Evolutionary conservation across 2,113 vertebrate species (phyloP), one percentile per base, ranked within the genome.

Genomic region (Pionites leucogaster): DNA sequence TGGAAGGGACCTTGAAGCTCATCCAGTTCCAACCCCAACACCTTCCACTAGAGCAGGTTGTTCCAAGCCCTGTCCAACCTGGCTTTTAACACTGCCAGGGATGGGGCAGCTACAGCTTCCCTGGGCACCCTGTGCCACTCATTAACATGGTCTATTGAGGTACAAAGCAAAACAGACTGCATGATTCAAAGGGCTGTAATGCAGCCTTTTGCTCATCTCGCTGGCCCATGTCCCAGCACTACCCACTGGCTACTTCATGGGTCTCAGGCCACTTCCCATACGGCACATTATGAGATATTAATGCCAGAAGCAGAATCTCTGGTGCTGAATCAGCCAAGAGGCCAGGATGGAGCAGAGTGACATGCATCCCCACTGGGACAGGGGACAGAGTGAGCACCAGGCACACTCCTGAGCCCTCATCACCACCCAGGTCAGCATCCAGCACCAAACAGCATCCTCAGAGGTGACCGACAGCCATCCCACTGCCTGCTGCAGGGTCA

Each of bases 121-220:
- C 75, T 27, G 74, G 19, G 37, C 29, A 35, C 0, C 13, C 24
- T 31, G 28, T 53, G 74, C 49, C 57, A 35, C 22, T 24, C n/a
- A 59, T 16, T 35, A 59, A 5, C 10, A 9, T 0, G 5, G 17
- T 49, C 57, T 31, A 2, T 24, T 50, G 37, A 52, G 46, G 42
- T 4, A 2, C 0, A 0, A 68, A 79, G 7, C 11, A n/a, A 60
- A 50, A 82, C 35, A 1, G 0, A 6, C 53, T 44, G 37, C 10
- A 1, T 0, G 0, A 14, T 44, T 77, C 3, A 3, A 31, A 29
- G 50, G 9, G 39, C 23, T 4, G 8, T 55, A 11, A 46, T 5
- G 6, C 25, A 50, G 57, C 55, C 25, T 68, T 67, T 42, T 2
- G 52, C 44, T 13, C 7, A 3, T 25, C 41, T 77, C 3, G 0